These are phyloP conservation scores for Pseudoips prasinana DNA, from an alignment of 2,888 invertebrate species.

Conservation along the genomic window DNA sequence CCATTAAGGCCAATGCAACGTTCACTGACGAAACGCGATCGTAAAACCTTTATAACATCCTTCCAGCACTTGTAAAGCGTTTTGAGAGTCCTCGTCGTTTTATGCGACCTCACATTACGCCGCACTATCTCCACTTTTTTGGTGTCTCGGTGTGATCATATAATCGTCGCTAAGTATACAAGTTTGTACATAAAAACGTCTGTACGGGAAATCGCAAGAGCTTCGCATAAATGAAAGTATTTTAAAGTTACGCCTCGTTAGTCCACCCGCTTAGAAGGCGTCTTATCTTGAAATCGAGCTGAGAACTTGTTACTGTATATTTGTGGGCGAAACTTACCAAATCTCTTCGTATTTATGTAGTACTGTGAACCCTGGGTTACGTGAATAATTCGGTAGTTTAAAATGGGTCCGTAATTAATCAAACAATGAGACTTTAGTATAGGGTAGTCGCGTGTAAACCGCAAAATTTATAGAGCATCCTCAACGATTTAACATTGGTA, in stretches of 20 bases:
- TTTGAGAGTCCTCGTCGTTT: slow-evolving; percentile 70
- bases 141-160: slow-evolving; percentile 44
- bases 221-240: slow-evolving; percentile 45
- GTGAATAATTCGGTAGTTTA: too few species aligned
- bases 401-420: too few species aligned
- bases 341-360: too few species aligned
- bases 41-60: slow-evolving; percentile 81
- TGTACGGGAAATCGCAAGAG: slow-evolving; percentile 36
- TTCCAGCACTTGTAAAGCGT: slow-evolving; percentile 80
- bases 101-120: slow-evolving; percentile 68
- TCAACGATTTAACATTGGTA: slow-evolving; percentile 37
- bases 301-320: slow-evolving; percentile 29
- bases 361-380: too few species aligned
- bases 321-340: too few species aligned
- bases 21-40: slow-evolving; percentile 75
- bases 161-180: slow-evolving; percentile 42
- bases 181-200: slow-evolving; percentile 55
- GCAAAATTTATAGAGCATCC: slow-evolving; percentile 23
- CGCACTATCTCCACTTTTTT: slow-evolving; percentile 53
- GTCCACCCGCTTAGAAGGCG: slow-evolving; percentile 32
- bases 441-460: slow-evolving; percentile 11
- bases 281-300: slow-evolving; percentile 28
- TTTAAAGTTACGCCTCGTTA: slow-evolving; percentile 51
- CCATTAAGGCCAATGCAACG: slow-evolving; percentile 78
- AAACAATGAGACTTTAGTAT: too few species aligned